phyloP scores from a whole-genome alignment of 2,888 invertebrate genomes.

The Ophonus ardosiacus region DNA sequence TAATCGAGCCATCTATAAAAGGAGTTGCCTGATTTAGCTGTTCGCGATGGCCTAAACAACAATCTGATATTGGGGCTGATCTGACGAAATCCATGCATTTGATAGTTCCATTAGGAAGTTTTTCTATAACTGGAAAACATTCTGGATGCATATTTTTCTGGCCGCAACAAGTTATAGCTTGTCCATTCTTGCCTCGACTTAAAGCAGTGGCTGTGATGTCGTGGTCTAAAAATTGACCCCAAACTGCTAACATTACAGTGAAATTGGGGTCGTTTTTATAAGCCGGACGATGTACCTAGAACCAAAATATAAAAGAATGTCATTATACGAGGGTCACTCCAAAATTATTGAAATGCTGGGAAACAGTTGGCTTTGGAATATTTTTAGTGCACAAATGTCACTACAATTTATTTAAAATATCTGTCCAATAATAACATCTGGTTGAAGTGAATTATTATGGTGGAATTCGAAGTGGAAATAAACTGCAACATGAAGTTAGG shows the following conservation, averaged over 20 bases:
- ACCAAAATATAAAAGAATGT: slow-evolving; percentile 1
- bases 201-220: slow-evolving; percentile 91
- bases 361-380: too few species aligned
- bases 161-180: slow-evolving; percentile 84
- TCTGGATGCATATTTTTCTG: slow-evolving; percentile 81
- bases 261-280: slow-evolving; percentile 86
- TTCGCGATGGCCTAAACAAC: slow-evolving; percentile 87
- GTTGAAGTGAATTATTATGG: too few species aligned
- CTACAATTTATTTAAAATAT: too few species aligned
- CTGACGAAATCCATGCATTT: slow-evolving; percentile 92
- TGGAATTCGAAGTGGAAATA: too few species aligned
- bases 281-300: slow-evolving; percentile 83
- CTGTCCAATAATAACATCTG: too few species aligned
- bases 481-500: too few species aligned
- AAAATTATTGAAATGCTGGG: too few species aligned
- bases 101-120: slow-evolving; percentile 83
- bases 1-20: slow-evolving; percentile 89
- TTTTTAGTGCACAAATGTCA: too few species aligned
- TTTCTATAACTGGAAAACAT: slow-evolving; percentile 87
- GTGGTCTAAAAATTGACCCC: slow-evolving; percentile 93
- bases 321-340: too few species aligned
- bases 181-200: slow-evolving; percentile 84
- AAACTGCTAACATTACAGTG: slow-evolving; percentile 91
- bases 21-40: slow-evolving; percentile 87
- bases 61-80: slow-evolving; percentile 87